phyloP scores from a whole-genome alignment of 2,888 invertebrate species.

The Dasypogon diadema region DNA sequence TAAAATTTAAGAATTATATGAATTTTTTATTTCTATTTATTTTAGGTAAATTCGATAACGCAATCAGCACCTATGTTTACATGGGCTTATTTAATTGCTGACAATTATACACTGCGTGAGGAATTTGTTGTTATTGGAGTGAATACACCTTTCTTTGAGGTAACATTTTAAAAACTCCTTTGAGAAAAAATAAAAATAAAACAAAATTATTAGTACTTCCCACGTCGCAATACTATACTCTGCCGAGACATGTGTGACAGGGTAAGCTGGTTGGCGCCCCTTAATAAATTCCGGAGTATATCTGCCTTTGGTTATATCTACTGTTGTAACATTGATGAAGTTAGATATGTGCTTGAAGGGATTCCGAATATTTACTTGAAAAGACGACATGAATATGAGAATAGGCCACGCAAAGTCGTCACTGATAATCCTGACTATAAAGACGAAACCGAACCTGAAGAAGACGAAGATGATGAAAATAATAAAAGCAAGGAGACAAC shows the following conservation, averaged over 20 bases:
- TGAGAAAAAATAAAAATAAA: too few species aligned
- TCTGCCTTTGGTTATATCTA: not conserved
- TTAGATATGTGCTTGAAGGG: not conserved
- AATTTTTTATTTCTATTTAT: not conserved
- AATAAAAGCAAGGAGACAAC: too few species aligned
- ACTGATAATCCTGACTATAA: not conserved
- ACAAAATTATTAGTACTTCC: not conserved
- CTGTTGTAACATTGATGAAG: not conserved
- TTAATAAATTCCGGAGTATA: constrained; percentile 1
- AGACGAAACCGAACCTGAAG: not conserved
- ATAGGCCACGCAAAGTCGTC: not conserved
- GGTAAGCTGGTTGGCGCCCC: not conserved
- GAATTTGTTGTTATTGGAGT: constrained; percentile 22
- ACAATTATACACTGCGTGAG: not conserved
- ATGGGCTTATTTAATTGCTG: constrained; percentile 5
- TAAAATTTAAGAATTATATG: not conserved
- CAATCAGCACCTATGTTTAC: constrained; percentile 14
- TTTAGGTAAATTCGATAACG: not conserved
- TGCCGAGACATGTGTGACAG: not conserved
- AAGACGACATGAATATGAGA: not conserved
- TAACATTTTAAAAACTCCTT: too few species aligned
- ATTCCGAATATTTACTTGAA: not conserved
- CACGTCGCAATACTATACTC: not conserved
- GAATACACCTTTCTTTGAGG: constrained; percentile 35
- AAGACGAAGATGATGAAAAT: not conserved